Evolutionary conservation across 1,140 invertebrate species (phyloP).

Genomic region (Aplysia californica): DNA sequence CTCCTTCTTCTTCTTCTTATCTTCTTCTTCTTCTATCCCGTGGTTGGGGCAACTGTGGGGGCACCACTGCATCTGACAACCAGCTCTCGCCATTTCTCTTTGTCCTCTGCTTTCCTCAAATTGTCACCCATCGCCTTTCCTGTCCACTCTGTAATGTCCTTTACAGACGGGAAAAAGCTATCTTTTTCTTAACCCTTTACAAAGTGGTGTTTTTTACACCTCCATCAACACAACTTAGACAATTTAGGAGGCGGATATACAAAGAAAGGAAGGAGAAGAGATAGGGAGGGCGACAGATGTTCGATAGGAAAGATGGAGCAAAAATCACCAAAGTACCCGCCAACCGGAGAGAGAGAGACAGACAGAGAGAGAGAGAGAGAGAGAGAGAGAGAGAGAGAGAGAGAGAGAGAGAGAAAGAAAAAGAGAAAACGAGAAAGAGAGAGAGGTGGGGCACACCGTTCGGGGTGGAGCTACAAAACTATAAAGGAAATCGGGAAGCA

Average conservation of each 20-base stretch:
- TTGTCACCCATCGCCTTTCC: too few relatives aligned
- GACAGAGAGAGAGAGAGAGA: not conserved
- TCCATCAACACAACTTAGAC: not conserved
- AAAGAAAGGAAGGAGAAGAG: not conserved
- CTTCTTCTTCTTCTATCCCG: too few relatives aligned
- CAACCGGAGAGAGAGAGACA: not conserved
- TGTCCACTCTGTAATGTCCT: too few relatives aligned
- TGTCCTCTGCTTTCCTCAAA: too few relatives aligned
- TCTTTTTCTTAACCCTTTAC: not conserved
- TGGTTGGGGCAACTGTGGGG: too few relatives aligned
- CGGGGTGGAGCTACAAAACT: too few relatives aligned
- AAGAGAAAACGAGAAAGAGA: not conserved
- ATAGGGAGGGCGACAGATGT: not conserved
- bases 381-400: constrained; percentile 1
- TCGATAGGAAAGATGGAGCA: not conserved
- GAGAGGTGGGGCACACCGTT: too few relatives aligned
- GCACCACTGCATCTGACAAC: too few relatives aligned
- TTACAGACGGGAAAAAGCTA: not conserved
- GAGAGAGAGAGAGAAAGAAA: constrained; percentile 2
- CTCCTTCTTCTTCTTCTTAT: too few relatives aligned
- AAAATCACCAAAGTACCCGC: not conserved
- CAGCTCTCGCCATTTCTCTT: too few relatives aligned
- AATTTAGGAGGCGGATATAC: not conserved
- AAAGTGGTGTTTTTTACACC: not conserved
- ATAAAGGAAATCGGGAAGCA: too few relatives aligned